Base-by-base conservation (phyloP, 2,797 vertebrate genomes). In the Hipposideros larvatus region DNA sequence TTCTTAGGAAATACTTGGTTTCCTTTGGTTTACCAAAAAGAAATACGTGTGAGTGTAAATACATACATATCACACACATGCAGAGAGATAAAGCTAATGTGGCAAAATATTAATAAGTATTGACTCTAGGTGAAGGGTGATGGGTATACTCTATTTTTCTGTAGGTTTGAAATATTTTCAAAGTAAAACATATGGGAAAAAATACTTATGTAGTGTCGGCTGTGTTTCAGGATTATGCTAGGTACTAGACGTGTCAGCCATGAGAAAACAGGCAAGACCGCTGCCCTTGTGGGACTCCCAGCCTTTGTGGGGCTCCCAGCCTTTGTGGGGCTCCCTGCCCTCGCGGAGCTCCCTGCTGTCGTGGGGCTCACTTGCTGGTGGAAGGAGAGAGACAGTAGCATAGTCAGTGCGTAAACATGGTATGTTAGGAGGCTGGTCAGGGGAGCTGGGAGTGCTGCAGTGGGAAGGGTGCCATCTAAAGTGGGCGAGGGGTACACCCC, bases 341-440 rank as follows among this genome's bases (percentile, higher is more conserved):
- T 51, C 48, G 6, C 14, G 2, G 48, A 13, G 48, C 48, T 51
- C 6, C 48, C 51, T 66, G 31, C 5, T 61, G 18, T 55, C 53
- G 2, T 19, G 53, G 53, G 19, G 53, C 53, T 55, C 37, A 1
- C 37, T n/a, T 71, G 55, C 46, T 37, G 4, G n/a, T 28, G 28
- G 15, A 10, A 5, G 53, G 77, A 37, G 51, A 79, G 53, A 53
- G 57, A 70, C 43, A 31, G 2, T 18, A 13, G 55, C 4, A 14
- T 26, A 3, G 3, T 5, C 0, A 1, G 3, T 6, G 7, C 19
- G n/a, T 19, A 34, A 37, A 10, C 1, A 2, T 9, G 4, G 13
- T 19, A 2, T 19, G 26, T 41, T 31, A 7, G 24, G 22, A 22
- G 41, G 34, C n/a, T 13, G 21, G 37, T 28, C n/a, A 55, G 1